phyloP scores from a whole-genome alignment of 2,113 vertebrate genomes.

The Heterocephalus glaber region DNA sequence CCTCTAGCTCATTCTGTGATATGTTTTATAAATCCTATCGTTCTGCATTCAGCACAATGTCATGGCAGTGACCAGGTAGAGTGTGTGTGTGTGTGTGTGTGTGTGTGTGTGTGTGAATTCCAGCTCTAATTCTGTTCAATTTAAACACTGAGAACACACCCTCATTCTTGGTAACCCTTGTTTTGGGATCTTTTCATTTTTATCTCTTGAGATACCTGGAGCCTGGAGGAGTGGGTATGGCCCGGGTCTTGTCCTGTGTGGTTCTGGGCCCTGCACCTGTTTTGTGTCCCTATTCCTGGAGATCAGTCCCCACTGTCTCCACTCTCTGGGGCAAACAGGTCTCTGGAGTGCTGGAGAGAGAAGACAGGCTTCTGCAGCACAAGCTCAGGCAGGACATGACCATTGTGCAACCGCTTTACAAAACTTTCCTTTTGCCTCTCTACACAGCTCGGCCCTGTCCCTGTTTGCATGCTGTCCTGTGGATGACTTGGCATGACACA shows the following conservation, averaged over 20 bases:
- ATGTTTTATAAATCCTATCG: not conserved
- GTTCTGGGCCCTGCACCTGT: not conserved
- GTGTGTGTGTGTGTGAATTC: not conserved
- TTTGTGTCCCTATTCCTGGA: not conserved
- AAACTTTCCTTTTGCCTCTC: not conserved
- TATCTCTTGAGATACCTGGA: not conserved
- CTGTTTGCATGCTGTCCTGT: not conserved
- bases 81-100: not conserved
- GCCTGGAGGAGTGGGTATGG: accelerated
- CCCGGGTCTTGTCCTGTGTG: not conserved
- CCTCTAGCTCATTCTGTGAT: not conserved
- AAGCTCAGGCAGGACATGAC: not conserved
- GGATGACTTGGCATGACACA: not conserved
- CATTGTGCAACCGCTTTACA: not conserved
- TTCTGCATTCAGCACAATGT: accelerated
- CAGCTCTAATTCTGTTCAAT: not conserved
- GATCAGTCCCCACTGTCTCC: accelerated
- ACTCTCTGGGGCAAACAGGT: not conserved
- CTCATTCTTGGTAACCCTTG: not conserved
- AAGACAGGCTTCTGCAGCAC: not conserved
- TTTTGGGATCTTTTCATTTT: not conserved
- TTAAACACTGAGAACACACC: not conserved
- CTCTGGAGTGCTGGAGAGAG: not conserved
- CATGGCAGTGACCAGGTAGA: too few species aligned
- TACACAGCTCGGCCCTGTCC: not conserved